Evolutionary conservation across 2,113 vertebrate genomes (phyloP).

Genomic region (Osmerus eperlanus): DNA sequence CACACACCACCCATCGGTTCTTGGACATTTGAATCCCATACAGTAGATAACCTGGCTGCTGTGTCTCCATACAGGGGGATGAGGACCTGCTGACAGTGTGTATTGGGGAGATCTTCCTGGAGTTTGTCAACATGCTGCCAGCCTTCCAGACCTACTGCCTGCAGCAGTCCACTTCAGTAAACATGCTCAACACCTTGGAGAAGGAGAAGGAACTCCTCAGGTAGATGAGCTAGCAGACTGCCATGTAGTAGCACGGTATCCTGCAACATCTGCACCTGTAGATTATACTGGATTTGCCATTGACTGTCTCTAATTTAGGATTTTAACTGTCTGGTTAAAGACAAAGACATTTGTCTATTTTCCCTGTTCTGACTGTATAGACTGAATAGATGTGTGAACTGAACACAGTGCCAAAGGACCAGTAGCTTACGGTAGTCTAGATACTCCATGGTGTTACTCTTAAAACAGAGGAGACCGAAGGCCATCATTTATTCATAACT

Average conservation of each 20-base stretch:
- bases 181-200: constrained; percentile 86
- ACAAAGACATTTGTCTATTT: no score
- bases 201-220: constrained; percentile 92
- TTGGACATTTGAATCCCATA: not conserved
- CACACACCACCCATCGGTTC: not conserved
- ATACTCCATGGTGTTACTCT: constrained; percentile 38
- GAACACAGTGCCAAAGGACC: not conserved
- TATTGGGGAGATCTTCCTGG: constrained; percentile 88
- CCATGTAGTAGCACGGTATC: no score
- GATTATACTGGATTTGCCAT: not conserved
- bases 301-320: no score
- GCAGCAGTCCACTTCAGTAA: constrained; percentile 85
- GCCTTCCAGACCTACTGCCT: constrained; percentile 95
- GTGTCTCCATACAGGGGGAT: constrained; percentile 73
- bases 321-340: no score
- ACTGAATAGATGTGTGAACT: no score
- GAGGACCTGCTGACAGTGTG: constrained; percentile 84
- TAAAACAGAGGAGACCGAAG: constrained; percentile 50
- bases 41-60: not conserved
- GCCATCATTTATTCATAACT: constrained; percentile 62
- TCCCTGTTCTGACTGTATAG: no score
- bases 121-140: constrained; percentile 91
- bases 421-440: not conserved
- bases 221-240: constrained; percentile 54
- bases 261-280: no score